Evolutionary conservation across 2,113 vertebrate species (phyloP).

Genomic region (Sinocyclocheilus anshuiensis): DNA sequence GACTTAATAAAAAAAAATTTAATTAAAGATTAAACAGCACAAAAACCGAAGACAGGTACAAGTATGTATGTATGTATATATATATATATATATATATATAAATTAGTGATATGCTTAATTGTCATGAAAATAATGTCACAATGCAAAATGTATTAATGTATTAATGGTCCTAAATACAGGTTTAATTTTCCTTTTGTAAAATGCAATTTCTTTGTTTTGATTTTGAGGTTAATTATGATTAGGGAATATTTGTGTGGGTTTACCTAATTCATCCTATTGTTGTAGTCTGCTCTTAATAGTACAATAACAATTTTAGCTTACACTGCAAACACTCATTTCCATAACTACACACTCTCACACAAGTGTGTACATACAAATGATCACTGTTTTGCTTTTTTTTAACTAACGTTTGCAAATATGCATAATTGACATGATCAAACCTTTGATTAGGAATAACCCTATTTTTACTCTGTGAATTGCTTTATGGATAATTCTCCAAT

Average conservation of each 20-base stretch:
- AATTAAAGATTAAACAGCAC: no score
- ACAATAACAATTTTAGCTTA: background rate
- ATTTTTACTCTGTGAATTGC: background rate
- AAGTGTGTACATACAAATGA: background rate
- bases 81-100: no score
- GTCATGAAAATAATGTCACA: no score
- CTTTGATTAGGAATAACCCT: background rate
- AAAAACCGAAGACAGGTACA: no score
- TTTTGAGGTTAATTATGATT: background rate
- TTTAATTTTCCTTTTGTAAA: background rate
- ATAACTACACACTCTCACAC: background rate
- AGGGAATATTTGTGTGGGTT: background rate
- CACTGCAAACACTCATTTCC: background rate
- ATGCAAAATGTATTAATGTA: background rate
- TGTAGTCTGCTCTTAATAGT: background rate
- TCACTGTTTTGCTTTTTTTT: background rate
- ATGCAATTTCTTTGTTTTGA: background rate
- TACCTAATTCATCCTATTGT: background rate
- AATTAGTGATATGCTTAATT: background rate
- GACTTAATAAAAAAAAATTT: no score
- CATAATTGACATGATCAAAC: background rate
- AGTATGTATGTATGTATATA: no score
- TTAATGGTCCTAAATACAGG: background rate
- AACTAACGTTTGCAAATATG: background rate
- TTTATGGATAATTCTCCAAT: background rate